Base-by-base conservation (phyloP, 1,140 invertebrate genomes). In the Heliconius melpomene region DNA sequence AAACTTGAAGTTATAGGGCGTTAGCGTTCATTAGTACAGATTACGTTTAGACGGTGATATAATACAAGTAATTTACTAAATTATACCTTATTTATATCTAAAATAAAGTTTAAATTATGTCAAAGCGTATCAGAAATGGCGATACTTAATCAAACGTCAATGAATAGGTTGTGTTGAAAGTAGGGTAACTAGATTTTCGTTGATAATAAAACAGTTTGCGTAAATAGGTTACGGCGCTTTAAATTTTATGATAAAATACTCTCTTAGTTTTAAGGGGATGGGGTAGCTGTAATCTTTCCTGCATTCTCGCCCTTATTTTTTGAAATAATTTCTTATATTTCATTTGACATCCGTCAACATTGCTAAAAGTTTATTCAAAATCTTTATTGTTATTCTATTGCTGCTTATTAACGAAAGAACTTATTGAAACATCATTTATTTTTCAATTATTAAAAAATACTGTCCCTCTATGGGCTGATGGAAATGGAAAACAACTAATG, bases 131-230 rank as follows among this genome's bases (percentile, higher is more conserved):
- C 20, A 75, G 75, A 36, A 72, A 72, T 79, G 74, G 80, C 79
- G 81, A 86, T 85, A 83, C 84, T 86, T 83, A 86, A 86, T 86
- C 85, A 86, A 86, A 86, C 72, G 82, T 79, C 83, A 82, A 84
- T 83, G 85, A 85, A 86, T 85, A 77, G 82, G 74, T 78, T 81
- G 81, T 79, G 83, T 82, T 82, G 81, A 84, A 84, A 77, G 54
- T 80, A 77, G 81, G 78, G 80, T 82, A 50, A 72, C 74, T 57
- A 86, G 81, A 74, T 75, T 80, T 73, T 78, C 72, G 77, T 66
- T 29, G 77, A 78, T 71, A 78, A 54, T 77, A 72, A 72, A 72
- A 72, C 71, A 40, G 71, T 38, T 72, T 72, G 71, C 23, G 32
- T 72, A 38, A 72, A 72, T 72, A 72, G 71, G 36, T 72, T 72